phyloP scores from a whole-genome alignment of 2,888 invertebrate species.

The Sipha maydis region DNA sequence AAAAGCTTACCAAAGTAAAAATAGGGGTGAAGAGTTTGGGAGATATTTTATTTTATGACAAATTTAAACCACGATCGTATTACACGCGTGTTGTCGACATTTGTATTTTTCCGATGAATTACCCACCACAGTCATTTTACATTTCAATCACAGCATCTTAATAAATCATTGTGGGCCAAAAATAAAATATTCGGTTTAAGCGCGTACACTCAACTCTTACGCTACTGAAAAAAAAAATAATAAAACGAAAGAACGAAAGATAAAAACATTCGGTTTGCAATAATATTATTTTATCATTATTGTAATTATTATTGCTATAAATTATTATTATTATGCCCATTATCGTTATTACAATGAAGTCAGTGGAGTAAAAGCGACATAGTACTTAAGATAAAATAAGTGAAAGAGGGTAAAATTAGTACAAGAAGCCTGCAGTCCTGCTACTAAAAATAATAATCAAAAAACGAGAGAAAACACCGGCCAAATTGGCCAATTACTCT shows the following conservation, averaged over 20 bases:
- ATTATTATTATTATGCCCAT: conserved; percentile 39
- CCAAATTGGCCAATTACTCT: conserved; percentile 59
- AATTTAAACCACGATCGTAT: conserved; percentile 45
- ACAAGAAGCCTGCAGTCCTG: conserved; percentile 9
- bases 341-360: conserved; percentile 29
- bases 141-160: conserved; percentile 1
- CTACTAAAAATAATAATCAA: conserved; percentile 40
- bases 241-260: no score
- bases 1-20: conserved; percentile 2
- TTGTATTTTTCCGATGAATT: not conserved
- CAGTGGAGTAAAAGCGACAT: not conserved
- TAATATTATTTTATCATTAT: conserved; percentile 38
- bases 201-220: not conserved
- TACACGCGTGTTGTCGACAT: conserved; percentile 23
- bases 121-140: not conserved
- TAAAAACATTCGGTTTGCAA: conserved; percentile 41
- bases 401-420: conserved; percentile 26
- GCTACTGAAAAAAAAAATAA: not conserved
- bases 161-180: conserved; percentile 33
- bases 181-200: conserved; percentile 8
- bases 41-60: conserved; percentile 49
- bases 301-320: conserved; percentile 33
- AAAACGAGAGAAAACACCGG: conserved; percentile 29
- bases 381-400: conserved; percentile 45
- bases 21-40: not conserved